Percentiles rank a stretch among this genome's conserved stretches.
Evolutionary conservation across 2,888 invertebrate species (phyloP).

Genomic region (Drosophila bunnanda): DNA sequence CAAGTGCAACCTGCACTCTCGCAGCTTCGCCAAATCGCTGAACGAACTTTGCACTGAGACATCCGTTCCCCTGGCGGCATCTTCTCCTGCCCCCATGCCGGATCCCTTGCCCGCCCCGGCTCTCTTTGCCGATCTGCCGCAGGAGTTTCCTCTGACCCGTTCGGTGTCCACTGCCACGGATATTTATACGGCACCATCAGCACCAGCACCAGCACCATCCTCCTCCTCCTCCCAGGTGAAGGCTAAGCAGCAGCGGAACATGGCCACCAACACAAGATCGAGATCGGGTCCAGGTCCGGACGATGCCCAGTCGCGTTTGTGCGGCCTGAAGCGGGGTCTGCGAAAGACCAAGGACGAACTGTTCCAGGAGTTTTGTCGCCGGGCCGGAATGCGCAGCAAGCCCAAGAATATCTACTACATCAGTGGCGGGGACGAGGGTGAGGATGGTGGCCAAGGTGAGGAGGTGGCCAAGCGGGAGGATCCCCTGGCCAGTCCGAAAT

Average conservation of each 20-base stretch:
- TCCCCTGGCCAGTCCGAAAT: background rate
- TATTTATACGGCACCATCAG: conserved; percentile 64
- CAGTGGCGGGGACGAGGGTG: conserved; percentile 66
- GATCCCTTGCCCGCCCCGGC: conserved; percentile 44
- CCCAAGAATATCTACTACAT: conserved; percentile 84
- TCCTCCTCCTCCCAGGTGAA: conserved; percentile 24
- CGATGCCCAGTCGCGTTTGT: conserved; percentile 63
- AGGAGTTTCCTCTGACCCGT: conserved; percentile 83
- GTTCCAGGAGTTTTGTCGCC: conserved; percentile 84
- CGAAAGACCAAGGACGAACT: conserved; percentile 84
- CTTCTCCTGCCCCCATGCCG: conserved; percentile 46
- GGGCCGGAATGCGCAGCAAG: conserved; percentile 82
- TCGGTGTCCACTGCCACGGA: conserved; percentile 84
- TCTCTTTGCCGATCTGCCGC: conserved; percentile 74
- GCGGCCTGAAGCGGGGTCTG: conserved; percentile 82
- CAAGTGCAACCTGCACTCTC: conserved; percentile 83
- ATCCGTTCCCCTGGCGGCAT: conserved; percentile 52
- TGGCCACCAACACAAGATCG: conserved; percentile 75
- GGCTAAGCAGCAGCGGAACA: conserved; percentile 70
- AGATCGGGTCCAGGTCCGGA: conserved; percentile 21
- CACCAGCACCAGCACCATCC: background rate
- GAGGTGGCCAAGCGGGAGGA: conserved; percentile 15
- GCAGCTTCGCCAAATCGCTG: conserved; percentile 83
- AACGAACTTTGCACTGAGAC: conserved; percentile 84
- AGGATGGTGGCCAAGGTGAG: conserved; percentile 29